Base-by-base conservation (phyloP, 2,888 invertebrate species). In the Ormia ochracea region DNA sequence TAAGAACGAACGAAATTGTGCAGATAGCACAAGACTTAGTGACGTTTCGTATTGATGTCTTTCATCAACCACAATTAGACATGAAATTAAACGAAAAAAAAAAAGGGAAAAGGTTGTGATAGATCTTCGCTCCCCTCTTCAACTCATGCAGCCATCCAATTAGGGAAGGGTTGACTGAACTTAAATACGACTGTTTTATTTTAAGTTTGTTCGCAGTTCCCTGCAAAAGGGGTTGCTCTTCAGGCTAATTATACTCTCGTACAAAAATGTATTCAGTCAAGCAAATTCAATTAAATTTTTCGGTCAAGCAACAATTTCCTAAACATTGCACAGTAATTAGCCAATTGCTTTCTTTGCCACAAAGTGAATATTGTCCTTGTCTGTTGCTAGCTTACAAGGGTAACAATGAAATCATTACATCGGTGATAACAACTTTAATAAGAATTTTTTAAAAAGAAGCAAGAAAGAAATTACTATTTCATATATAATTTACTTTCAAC, bases 271-370 rank as follows among this genome's bases (percentile, higher is more conserved):
- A 50, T 73, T 56, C 63, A 76, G 23, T 70, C 63, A 59, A 70
- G 70, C 84, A 84, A 87, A 87, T 87, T 87, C 85, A 87, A 87
- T 87, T 87, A 86, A 84, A 84, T 81, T 81, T 81, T 78, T 83
- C 82, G 85, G 80, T 83, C 84, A 82, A 79, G 84, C 87, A 86
- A 83, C 87, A 88, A 86, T 84, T 86, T 84, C 82, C 84, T 85
- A 85, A 87, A 85, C 84, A 85, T 85, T 88, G 84, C 83, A 87
- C 87, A 88, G 87, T 87, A 88, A 87, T 87, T 87, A 87, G 87
- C 85, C 87, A 85, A 83, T 82, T 81, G 74, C 73, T 70, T 81
- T 50, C 52, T 68, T 50, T 68, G 54, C 72, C 80, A 73, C 80
- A 72, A 76, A 72, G 72, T 76, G 66, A 43, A 36, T 70, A 38